Evolutionary conservation across 1,140 invertebrate species (phyloP).

Genomic region (Lucilia cuprina): DNA sequence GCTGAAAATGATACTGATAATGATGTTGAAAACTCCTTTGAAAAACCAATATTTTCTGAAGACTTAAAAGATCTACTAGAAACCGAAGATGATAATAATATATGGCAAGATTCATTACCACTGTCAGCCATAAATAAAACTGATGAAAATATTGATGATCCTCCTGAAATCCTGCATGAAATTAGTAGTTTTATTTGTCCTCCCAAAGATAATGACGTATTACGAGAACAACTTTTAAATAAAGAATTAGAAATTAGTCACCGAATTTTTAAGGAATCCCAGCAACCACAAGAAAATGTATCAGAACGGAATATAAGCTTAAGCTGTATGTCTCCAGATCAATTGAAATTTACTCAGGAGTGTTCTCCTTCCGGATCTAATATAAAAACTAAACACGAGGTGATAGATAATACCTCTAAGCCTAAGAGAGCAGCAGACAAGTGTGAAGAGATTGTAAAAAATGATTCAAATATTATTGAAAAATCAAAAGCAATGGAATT

Average conservation of each 20-base stretch:
- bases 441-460: neutral
- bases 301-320: conserved; percentile 45
- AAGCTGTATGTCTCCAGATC: conserved; percentile 53
- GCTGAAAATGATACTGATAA: neutral
- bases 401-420: neutral
- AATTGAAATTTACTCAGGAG: conserved; percentile 43
- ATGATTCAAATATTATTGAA: neutral
- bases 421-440: neutral
- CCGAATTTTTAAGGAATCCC: conserved; percentile 21
- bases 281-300: conserved; percentile 29
- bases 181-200: conserved; percentile 26
- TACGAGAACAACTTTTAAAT: conserved; percentile 22
- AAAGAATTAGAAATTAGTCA: conserved; percentile 33
- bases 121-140: neutral
- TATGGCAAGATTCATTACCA: conserved; percentile 15
- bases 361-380: conserved; percentile 6
- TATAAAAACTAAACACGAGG: neutral
- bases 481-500: neutral
- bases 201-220: neutral
- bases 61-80: conserved; percentile 35
- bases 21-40: conserved; percentile 15
- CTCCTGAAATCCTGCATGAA: neutral
- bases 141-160: neutral
- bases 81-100: conserved; percentile 15
- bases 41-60: conserved; percentile 35